phyloP scores from a whole-genome alignment of 2,797 vertebrate genomes.

The Centroberyx gerrardi region DNA sequence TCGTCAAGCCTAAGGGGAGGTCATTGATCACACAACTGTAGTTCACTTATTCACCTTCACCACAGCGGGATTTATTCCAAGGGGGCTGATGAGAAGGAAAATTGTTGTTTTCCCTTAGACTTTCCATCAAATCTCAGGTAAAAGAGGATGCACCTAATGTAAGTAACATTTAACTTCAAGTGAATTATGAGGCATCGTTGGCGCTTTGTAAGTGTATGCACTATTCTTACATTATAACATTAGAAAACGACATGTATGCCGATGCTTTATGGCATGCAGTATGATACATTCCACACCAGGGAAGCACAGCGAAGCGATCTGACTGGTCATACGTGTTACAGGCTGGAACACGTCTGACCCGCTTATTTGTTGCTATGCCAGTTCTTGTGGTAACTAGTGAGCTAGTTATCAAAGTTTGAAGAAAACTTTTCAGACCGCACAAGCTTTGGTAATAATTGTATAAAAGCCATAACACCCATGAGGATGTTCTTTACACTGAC shows the following conservation, averaged over 20 bases:
- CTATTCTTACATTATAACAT: background rate
- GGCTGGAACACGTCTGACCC: too few relatives aligned
- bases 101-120: conserved; percentile 1
- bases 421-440: background rate
- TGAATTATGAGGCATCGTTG: conserved; percentile 26
- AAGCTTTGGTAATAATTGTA: background rate
- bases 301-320: too few relatives aligned
- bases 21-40: conserved; percentile 2
- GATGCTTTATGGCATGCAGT: background rate
- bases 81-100: conserved; percentile 11
- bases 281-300: background rate
- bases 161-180: background rate
- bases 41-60: background rate
- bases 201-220: background rate
- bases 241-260: background rate
- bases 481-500: background rate
- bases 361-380: conserved; percentile 8
- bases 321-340: too few relatives aligned
- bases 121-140: conserved; percentile 11
- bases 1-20: background rate
- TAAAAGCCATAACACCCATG: background rate
- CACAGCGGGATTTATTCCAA: background rate
- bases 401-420: too few relatives aligned
- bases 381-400: too few relatives aligned
- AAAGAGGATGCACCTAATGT: conserved; percentile 12